phyloP scores from a whole-genome alignment of 2,113 vertebrate species.

The Rynchops niger region DNA sequence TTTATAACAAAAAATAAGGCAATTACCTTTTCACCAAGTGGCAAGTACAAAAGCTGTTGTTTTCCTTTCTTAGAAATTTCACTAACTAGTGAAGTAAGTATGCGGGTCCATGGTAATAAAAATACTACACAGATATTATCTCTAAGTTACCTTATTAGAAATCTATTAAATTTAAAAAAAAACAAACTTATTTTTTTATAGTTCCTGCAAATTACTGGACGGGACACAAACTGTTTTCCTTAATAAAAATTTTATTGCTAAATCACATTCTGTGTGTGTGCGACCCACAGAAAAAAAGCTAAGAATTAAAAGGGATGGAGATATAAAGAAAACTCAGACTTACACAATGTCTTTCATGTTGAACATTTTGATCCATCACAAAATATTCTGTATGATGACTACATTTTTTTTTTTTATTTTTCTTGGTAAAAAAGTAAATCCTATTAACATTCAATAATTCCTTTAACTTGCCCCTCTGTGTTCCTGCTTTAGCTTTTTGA shows the following conservation, averaged over 20 bases:
- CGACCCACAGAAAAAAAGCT: neutral
- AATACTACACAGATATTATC: neutral
- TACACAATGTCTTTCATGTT: neutral
- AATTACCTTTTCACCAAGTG: neutral
- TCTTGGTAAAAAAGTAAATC: neutral
- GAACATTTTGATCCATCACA: neutral
- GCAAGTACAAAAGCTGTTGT: neutral
- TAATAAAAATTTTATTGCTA: neutral
- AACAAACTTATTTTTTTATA: neutral
- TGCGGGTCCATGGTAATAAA: neutral
- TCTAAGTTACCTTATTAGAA: neutral
- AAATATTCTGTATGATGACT: neutral
- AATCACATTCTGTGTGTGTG: neutral
- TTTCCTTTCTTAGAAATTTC: neutral
- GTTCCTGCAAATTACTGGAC: neutral
- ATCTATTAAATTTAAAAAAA: neutral
- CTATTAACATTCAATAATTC: neutral
- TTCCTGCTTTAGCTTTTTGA: neutral
- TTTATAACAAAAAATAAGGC: neutral
- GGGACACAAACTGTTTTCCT: neutral
- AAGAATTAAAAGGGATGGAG: neutral
- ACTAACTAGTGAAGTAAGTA: slow-evolving; percentile 4
- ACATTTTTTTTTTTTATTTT: neutral
- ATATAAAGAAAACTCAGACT: neutral
- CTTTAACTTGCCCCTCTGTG: neutral